Conservation (phyloP, 2,888 invertebrate genomes). For the Leucania comma region DNA sequence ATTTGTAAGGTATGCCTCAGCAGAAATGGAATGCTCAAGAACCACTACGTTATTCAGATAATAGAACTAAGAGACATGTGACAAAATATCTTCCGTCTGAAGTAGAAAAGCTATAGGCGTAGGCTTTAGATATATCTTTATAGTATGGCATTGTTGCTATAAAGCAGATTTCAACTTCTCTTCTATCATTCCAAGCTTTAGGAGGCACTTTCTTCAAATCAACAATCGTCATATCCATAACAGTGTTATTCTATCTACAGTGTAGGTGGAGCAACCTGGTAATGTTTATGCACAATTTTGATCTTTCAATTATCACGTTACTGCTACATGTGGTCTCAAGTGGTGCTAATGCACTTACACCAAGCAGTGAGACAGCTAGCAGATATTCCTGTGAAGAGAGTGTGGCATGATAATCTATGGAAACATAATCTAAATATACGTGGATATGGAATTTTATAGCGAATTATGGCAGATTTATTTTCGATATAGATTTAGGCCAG, state of each 20-base stretch:
- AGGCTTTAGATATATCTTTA: not conserved
- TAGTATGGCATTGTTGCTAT: not conserved
- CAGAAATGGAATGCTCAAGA: not conserved
- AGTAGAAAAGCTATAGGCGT: not conserved
- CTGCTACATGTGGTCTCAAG: conserved; percentile 41
- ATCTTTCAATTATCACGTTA: conserved; percentile 58
- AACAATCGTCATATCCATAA: conserved; percentile 8
- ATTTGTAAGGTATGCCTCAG: not conserved
- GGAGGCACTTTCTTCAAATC: not conserved
- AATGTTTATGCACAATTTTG: conserved; percentile 60
- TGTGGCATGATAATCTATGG: conserved; percentile 12
- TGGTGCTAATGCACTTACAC: conserved; percentile 51
- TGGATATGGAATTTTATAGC: not conserved
- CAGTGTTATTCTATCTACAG: not conserved
- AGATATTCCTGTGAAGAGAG: conserved; percentile 21
- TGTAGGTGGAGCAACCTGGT: conserved; percentile 38
- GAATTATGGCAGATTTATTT: not conserved
- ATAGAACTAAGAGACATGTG: not conserved
- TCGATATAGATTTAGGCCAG: not conserved
- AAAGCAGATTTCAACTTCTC: not conserved
- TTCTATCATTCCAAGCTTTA: not conserved
- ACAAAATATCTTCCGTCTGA: not conserved
- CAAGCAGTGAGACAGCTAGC: conserved; percentile 19
- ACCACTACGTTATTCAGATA: not conserved
- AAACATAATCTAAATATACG: conserved; percentile 29